A percentile compares a stretch with the other conserved stretches of the same genome.
These are phyloP conservation scores for Nymphalis c-album DNA, from an alignment of 2,888 invertebrate species.

Conservation along the genomic window DNA sequence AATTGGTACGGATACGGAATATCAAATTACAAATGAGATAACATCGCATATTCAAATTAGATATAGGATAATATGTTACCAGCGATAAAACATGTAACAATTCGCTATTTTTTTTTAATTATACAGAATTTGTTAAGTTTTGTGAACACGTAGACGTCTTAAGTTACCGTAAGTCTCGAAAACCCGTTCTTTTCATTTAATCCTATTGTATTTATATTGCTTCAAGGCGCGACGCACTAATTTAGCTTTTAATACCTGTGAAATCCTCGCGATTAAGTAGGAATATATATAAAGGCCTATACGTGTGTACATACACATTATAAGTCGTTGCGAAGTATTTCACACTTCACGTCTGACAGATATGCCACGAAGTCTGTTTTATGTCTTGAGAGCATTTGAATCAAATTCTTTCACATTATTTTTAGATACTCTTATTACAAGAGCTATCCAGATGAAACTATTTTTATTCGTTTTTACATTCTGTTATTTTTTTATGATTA, in stretches of 20 bases:
- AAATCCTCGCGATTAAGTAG: conserved; percentile 17
- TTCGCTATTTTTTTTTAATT: background rate
- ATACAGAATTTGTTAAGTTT: too few relatives aligned
- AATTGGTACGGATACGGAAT: conserved; percentile 3
- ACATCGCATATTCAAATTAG: background rate
- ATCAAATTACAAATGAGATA: conserved; percentile 1
- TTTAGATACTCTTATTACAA: conserved; percentile 44
- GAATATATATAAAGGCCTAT: conserved; percentile 8
- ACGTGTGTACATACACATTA: conserved; percentile 1
- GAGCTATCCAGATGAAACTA: conserved; percentile 33
- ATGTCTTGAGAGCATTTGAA: conserved; percentile 50
- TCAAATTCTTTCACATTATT: conserved; percentile 47
- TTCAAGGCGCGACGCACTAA: conserved; percentile 17
- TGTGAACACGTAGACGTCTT: background rate
- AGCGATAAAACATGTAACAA: background rate
- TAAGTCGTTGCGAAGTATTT: conserved; percentile 37
- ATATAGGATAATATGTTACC: background rate
- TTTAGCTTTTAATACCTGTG: conserved; percentile 21
- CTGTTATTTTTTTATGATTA: too few relatives aligned
- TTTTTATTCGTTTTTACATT: conserved; percentile 18
- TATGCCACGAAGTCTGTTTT: conserved; percentile 63
- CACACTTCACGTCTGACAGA: conserved; percentile 56
- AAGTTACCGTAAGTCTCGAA: conserved; percentile 7
- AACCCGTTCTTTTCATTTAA: conserved; percentile 12
- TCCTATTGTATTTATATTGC: conserved; percentile 25